Evolutionary conservation across 2,113 vertebrate species (phyloP).

Genomic region (Ammodytes dubius): DNA sequence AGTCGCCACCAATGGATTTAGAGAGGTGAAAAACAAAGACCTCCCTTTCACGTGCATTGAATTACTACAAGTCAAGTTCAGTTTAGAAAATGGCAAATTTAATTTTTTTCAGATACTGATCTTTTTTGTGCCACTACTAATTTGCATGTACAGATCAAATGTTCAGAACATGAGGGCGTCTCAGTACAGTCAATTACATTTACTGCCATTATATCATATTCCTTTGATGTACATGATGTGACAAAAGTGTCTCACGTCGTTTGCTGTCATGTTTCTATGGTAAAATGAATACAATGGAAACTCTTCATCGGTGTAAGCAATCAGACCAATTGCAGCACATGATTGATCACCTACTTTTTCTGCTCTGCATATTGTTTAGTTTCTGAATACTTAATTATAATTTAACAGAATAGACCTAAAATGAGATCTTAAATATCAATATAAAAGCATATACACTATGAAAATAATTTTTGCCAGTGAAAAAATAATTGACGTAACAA

Average conservation of each 20-base stretch:
- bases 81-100: background rate
- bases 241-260: background rate
- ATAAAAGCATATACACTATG: background rate
- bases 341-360: background rate
- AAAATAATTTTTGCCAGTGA: background rate
- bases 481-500: background rate
- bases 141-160: background rate
- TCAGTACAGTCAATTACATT: background rate
- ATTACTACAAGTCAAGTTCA: background rate
- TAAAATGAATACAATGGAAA: slow-evolving; percentile 5
- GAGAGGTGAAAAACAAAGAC: slow-evolving; percentile 57
- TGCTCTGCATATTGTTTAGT: background rate
- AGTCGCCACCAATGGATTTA: slow-evolving; percentile 46
- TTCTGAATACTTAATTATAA: background rate
- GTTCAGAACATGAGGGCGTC: background rate
- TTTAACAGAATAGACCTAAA: background rate
- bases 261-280: slow-evolving; percentile 23
- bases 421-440: background rate
- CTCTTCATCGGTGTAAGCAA: slow-evolving; percentile 2
- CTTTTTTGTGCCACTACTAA: background rate
- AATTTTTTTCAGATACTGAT: background rate
- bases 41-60: background rate
- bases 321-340: background rate
- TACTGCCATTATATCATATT: background rate
- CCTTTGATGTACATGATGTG: background rate